Evolutionary conservation across 2,888 invertebrate species (phyloP), one percentile per base, ranked within the genome.

Genomic region (Andrena praecox): DNA sequence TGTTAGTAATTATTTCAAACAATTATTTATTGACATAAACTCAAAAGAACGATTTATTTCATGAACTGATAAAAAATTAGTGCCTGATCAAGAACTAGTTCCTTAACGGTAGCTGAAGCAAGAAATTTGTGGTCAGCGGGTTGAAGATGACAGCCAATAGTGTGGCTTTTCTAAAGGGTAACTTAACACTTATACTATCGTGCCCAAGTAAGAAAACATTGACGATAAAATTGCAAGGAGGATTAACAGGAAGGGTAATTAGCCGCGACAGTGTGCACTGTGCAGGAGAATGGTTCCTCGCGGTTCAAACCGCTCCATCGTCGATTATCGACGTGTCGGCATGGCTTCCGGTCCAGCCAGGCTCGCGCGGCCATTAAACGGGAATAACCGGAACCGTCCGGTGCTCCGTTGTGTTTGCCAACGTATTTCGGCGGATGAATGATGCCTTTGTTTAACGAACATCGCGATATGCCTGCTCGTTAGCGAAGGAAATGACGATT

Each of bases 321-420:
- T 62, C 52, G 27, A 33, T 69, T 69, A 63, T 69, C 33, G 52
- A 62, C 76, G 76, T 12, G 76, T 54, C 62, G 54, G 16, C 24
- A 29, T 12, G 54, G 63, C 52, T 63, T 62, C 69, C 50, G 67
- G 73, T 67, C 20, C 31, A 24, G 20, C 42, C 35, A 56, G 33
- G 8, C 31, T 54, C 50, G 54, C 33, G 29, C 56, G 42, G 59
- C 29, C 50, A 62, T 75, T 75, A 35, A 48, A 29, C 67, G 33
- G 12, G 33, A 68, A 69, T 69, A 42, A 69, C 68, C 62, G 69
- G 62, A 35, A 64, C 20, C 54, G 31, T 63, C 24, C 62, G 42
- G 2, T 29, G 64, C 54, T 50, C 27, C 12, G 42, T 42, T 70
- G 12, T 63, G 54, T 76, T 69, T 63, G 68, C 62, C n/a, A 69